Base-by-base conservation (phyloP, 2,797 vertebrate genomes). In the Lutra lutra region DNA sequence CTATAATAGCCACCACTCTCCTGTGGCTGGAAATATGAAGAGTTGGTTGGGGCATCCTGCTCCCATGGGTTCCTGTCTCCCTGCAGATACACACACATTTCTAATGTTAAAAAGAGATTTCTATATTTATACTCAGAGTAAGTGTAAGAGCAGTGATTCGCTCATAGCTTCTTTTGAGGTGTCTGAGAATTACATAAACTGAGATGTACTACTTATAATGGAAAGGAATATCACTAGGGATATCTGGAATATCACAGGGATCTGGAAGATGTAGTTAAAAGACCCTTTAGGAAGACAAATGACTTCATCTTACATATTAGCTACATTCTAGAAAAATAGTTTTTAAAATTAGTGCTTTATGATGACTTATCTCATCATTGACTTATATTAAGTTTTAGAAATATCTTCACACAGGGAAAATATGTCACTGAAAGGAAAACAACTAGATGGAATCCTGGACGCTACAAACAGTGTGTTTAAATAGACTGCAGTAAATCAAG, bases 361-460 rank as follows among this genome's bases (percentile, higher is more conserved):
- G 20, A 54, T 68, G 11, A 77, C 75, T 89, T 85, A 15, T 75
- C 72, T 64, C 29, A 78, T 20, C 10, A 84, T 75, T 91, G 46
- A 62, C 77, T 73, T 85, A 46, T 72, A 80, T 40, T 48, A 78
- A 60, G 13, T 78, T 92, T 92, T 89, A 94, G 32, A 85, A 89
- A 89, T 62, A 79, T 56, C 58, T 70, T 92, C 32, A 72, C 54
- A 85, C 25, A 48, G 14, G 40, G 15, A 73, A 86, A 66, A 25
- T 85, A 79, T 48, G 25, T 58, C 72, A 89, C 70, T 79, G 72
- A 73, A 89, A 21, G 25, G 3, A 86, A 62, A 62, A 40, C 38
- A 89, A 54, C 43, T 72, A 40, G 17, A 32, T n/a, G 48, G 4
- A 72, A 80, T 80, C 29, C 20, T 82, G 56, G 86, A 35, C 11